Base-by-base conservation (phyloP, 2,797 vertebrate species). In the Kryptolebias ocellatus region DNA sequence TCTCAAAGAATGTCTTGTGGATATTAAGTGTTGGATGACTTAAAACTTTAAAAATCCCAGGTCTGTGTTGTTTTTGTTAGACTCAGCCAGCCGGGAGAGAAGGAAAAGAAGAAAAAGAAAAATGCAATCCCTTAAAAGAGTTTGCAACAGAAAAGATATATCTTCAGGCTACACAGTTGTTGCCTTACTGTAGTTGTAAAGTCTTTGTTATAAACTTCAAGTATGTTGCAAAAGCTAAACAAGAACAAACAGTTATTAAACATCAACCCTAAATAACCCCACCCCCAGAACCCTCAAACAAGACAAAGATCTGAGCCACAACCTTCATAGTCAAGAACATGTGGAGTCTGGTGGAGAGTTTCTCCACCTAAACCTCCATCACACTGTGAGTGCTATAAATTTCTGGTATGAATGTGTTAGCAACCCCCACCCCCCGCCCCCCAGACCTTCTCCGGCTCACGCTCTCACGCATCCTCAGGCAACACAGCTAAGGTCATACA, bases 21-120 rank as follows among this genome's bases (percentile, higher is more conserved):
- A 89, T 86, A 84, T 79, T 83, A 83, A 83, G 69, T 72, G 74
- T 72, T 79, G 80, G 80, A 83, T 83, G 81, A 89, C 85, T 87
- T 75, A 47, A 83, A 84, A 79, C 55, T 60, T 83, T 51, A 72
- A 69, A 81, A 81, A 74, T 67, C 76, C 75, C 65, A 81, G 67
- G 80, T 84, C 73, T 74, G 71, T 78, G 80, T 72, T 84, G 72
- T 78, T 39, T 39, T 39, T 81, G 58, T 71, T 73, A 74, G 73
- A 72, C 64, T 34, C n/a, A 7, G 61, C 59, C 47, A 1, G 62
- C 55, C 68, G 73, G 60, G 57, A 70, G 70, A 9, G n/a, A 28
- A 61, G 24, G 63, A 52, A 27, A 44, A 31, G 54, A 75, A 53
- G 11, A 28, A 20, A 54, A 27, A 58, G 15, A 15, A 28, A 27